Percentiles rank a stretch among this genome's conserved stretches.
Conservation (phyloP, 2,113 vertebrate genomes). For the Melozone crissalis region DNA sequence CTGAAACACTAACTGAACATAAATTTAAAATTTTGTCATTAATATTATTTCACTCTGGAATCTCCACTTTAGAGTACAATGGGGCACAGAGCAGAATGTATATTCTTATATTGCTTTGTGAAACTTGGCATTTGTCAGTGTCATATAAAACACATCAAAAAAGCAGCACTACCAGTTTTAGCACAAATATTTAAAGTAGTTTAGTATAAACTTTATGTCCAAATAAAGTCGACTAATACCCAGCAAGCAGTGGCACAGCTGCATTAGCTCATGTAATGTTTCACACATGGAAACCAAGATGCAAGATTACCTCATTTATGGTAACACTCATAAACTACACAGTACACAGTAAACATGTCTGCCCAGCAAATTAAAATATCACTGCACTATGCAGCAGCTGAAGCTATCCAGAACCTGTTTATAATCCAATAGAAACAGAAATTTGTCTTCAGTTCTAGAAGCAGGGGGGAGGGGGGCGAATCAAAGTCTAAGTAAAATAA, state of each 20-base stretch:
- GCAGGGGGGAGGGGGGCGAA: constrained; percentile 3
- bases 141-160: constrained; percentile 56
- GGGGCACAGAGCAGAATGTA: background rate
- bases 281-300: constrained; percentile 79
- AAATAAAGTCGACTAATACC: constrained; percentile 65
- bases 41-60: constrained; percentile 35
- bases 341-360: constrained; percentile 91
- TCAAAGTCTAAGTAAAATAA: constrained; percentile 75
- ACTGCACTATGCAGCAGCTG: constrained; percentile 79
- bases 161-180: constrained; percentile 57
- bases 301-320: constrained; percentile 84
- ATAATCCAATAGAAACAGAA: constrained; percentile 77
- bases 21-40: constrained; percentile 19
- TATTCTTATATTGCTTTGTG: background rate
- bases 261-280: constrained; percentile 83
- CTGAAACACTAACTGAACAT: constrained; percentile 47
- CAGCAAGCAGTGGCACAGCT: constrained; percentile 72
- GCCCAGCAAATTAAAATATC: constrained; percentile 84
- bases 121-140: constrained; percentile 44
- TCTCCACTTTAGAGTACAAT: background rate
- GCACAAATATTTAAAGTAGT: constrained; percentile 67
- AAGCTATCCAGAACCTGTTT: constrained; percentile 78
- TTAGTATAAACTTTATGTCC: constrained; percentile 64
- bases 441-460: constrained; percentile 75
- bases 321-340: constrained; percentile 86